Evolutionary conservation across 53 echinoderm and acorn worm genomes (phyloP).

Genomic region (Zoroaster sp.): DNA sequence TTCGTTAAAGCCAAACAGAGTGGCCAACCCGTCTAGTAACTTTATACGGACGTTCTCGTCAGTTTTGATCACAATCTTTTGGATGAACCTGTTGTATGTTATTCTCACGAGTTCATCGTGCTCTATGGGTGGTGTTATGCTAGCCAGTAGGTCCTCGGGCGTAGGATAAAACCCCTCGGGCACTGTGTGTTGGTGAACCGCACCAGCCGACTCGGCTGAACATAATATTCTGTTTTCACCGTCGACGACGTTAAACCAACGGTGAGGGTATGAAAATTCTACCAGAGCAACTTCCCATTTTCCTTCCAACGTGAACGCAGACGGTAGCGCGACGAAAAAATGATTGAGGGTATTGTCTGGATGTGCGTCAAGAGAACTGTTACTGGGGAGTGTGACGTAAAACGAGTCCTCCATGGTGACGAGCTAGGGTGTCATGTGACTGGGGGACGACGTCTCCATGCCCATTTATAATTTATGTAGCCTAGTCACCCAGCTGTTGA

Average conservation of each 20-base stretch:
- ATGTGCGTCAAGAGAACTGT: too few species aligned
- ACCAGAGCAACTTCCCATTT: constrained; percentile 52
- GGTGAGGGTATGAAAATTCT: constrained; percentile 19
- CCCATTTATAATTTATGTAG: too few species aligned
- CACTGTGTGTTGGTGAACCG: neutral
- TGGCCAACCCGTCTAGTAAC: neutral
- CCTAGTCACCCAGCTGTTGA: too few species aligned
- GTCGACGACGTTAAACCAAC: constrained; percentile 28
- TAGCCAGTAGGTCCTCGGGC: neutral
- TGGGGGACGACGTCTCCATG: neutral
- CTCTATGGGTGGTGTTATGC: neutral
- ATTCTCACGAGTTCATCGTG: neutral
- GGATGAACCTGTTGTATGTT: neutral
- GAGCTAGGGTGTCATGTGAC: neutral
- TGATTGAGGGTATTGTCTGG: constrained; percentile 51
- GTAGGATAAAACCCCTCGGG: neutral
- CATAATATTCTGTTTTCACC: too few species aligned
- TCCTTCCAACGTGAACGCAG: constrained; percentile 18
- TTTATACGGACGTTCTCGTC: neutral
- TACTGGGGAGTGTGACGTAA: constrained; percentile 74
- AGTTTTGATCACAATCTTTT: neutral
- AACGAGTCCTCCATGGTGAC: constrained; percentile 31
- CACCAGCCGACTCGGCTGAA: neutral
- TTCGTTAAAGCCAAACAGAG: constrained; percentile 14
- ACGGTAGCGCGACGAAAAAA: constrained; percentile 22